phyloP scores from a whole-genome alignment of 2,888 invertebrate genomes.

The Dicranocentrus wangi region DNA sequence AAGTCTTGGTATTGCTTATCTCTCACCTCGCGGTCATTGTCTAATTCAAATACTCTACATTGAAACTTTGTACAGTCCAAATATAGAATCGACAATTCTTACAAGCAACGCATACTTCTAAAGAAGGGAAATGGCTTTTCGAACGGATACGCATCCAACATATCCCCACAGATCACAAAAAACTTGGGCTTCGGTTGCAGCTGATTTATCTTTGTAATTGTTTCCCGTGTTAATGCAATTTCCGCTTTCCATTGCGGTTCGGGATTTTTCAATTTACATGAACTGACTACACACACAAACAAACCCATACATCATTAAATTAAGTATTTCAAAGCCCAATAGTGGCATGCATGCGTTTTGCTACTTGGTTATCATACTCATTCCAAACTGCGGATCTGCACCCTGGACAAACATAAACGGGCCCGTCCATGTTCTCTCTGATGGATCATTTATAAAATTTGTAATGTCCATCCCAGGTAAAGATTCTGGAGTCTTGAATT shows the following conservation, averaged over 20 bases:
- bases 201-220: slow-evolving; percentile 75
- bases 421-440: slow-evolving; percentile 42
- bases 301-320: too few species aligned
- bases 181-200: slow-evolving; percentile 76
- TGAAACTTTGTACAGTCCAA: too few species aligned
- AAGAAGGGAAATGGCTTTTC: slow-evolving; percentile 51
- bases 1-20: slow-evolving; percentile 76
- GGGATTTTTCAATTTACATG: slow-evolving; percentile 73
- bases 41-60: too few species aligned
- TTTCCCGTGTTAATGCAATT: slow-evolving; percentile 74
- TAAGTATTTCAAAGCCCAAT: too few species aligned
- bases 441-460: slow-evolving; percentile 20
- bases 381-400: slow-evolving; percentile 47
- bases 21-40: slow-evolving; percentile 70
- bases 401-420: slow-evolving; percentile 47
- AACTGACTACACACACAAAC: slow-evolving; percentile 73
- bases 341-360: too few species aligned
- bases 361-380: too few species aligned
- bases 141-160: slow-evolving; percentile 76
- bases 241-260: slow-evolving; percentile 76
- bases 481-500: slow-evolving; percentile 2
- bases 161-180: slow-evolving; percentile 77
- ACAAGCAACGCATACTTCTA: too few species aligned
- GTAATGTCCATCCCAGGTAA: slow-evolving; percentile 26
- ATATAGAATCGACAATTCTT: too few species aligned